phyloP scores from a whole-genome alignment of 1,140 invertebrate species.

The Nixonia krombeini region DNA sequence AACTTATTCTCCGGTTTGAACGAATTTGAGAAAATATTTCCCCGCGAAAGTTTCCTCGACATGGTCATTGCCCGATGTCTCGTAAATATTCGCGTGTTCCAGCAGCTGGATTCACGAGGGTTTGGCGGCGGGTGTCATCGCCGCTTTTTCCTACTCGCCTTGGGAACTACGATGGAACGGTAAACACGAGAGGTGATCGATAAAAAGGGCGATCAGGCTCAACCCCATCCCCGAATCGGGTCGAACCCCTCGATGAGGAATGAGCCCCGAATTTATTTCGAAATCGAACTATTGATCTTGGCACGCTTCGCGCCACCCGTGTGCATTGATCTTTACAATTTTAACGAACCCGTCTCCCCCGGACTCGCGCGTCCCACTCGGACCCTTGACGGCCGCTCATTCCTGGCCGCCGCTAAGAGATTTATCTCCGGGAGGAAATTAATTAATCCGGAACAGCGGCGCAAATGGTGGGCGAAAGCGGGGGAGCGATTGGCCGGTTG shows the following conservation, averaged over 20 bases:
- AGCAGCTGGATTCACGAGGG: conserved; percentile 37
- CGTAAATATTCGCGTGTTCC: conserved; percentile 47
- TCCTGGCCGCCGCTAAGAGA: too few species aligned
- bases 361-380: too few species aligned
- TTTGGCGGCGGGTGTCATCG: too few species aligned
- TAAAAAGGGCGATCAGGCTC: conserved; percentile 65
- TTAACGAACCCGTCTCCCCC: conserved; percentile 59
- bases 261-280: conserved; percentile 65
- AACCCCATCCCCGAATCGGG: conserved; percentile 59
- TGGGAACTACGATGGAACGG: conserved; percentile 49
- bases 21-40: too few species aligned
- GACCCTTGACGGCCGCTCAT: too few species aligned
- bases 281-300: conserved; percentile 65
- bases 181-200: conserved; percentile 59
- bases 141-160: conserved; percentile 38
- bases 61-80: conserved; percentile 28
- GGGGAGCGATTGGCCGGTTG: conserved; percentile 21
- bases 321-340: conserved; percentile 56
- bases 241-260: conserved; percentile 65
- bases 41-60: conserved; percentile 3
- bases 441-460: conserved; percentile 54
- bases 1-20: conserved; percentile 10
- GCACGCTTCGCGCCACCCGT: conserved; percentile 46
- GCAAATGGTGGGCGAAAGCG: conserved; percentile 12
- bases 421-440: conserved; percentile 49